Conservation (phyloP, 2,113 vertebrate genomes). For the Recurvirostra avosetta region DNA sequence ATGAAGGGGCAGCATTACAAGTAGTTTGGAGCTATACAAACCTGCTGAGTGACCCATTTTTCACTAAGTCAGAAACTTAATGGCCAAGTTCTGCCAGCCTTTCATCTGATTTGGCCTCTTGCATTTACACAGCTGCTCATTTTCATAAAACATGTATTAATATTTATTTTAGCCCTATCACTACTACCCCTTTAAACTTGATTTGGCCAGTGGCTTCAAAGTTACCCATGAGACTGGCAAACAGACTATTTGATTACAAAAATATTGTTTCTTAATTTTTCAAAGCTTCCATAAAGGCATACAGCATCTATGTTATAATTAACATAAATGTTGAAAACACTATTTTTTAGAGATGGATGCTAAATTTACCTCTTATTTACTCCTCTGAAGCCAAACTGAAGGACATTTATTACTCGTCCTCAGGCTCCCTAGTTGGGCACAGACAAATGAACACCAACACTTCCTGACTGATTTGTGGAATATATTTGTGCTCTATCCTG, state of each 20-base stretch:
- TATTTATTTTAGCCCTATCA: background rate
- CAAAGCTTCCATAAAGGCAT: background rate
- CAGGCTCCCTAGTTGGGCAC: background rate
- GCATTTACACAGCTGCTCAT: background rate
- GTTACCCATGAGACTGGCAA: background rate
- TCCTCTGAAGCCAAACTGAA: background rate
- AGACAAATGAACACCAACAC: background rate
- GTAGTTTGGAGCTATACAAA: background rate
- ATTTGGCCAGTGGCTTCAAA: background rate
- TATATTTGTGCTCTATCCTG: background rate
- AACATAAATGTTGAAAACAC: background rate
- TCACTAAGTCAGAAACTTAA: background rate
- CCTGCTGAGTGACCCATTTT: background rate
- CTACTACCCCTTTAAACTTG: background rate
- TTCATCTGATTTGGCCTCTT: background rate
- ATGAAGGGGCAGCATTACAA: background rate
- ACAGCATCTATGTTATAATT: background rate
- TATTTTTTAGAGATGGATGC: background rate
- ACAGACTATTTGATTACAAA: background rate
- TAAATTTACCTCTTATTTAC: background rate
- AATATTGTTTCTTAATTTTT: background rate
- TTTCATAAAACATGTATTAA: background rate
- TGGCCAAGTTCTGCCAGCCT: background rate
- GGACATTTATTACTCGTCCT: background rate
- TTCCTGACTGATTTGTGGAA: background rate